Evolutionary conservation across 2,797 vertebrate species (phyloP), one percentile per base, ranked within the genome.

Genomic region (Lepilemur septentrionalis): DNA sequence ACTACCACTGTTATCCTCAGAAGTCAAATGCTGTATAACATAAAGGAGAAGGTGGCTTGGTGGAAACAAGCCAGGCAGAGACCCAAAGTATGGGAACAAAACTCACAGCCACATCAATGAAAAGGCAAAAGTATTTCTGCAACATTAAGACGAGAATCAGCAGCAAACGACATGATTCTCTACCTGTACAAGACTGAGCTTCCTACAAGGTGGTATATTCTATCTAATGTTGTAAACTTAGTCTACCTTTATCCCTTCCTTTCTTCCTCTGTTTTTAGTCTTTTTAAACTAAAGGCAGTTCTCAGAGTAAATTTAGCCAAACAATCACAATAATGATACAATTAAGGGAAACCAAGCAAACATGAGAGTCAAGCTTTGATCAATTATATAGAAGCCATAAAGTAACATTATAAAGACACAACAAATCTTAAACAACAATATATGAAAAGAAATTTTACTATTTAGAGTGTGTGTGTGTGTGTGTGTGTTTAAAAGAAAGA

Each of bases 221-320:
- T 79, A 67, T 88, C 96, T 59, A 65, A 89, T 17, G 35, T 17
- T 12, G 48, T 57, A 93, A 91, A 57, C 84, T 94, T 59, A 18
- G 85, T 97, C 38, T 75, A 73, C 90, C 92, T 90, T 94, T 43
- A 48, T 50, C 50, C 11, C 35, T 65, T 70, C 28, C 28, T 81
- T 69, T 87, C 85, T 80, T 81, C n/a, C 55, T 95, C 69, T 61
- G 14, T 43, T 89, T 97, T 80, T 43, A 82, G 35, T 79, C 8
- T 38, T 69, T 48, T 67, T n/a, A 65, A 86, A 84, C 48, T 84
- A 48, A 97, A 92, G 63, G 59, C 25, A 5, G 25, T 32, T 89
- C 22, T 78, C 3, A 88, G 87, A 96, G 90, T 72, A 79, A 93
- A 83, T 72, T 80, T 94, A 97, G 94, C 86, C 69, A 94, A 92